A percentile compares a stretch with the other conserved stretches of the same genome.
phyloP scores from a whole-genome alignment of 2,797 vertebrate species.

The Fringilla coelebs region DNA sequence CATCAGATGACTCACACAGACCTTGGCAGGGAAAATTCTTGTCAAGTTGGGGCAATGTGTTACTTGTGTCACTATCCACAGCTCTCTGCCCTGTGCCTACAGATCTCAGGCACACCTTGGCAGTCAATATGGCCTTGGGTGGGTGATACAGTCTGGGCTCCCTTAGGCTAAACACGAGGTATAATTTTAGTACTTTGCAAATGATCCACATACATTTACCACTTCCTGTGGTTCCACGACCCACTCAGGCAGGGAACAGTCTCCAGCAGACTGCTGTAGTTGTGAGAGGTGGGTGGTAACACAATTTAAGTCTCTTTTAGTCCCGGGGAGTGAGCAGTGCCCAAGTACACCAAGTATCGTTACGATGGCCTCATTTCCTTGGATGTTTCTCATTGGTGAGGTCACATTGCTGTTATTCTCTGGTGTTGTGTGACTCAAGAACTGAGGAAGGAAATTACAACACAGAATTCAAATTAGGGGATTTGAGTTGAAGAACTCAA shows the following conservation, averaged over 20 bases:
- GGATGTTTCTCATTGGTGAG: neutral
- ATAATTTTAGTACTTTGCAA: neutral
- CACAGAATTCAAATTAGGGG: neutral
- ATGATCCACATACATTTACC: neutral
- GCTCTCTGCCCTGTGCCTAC: neutral
- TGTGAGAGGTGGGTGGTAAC: neutral
- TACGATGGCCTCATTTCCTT: neutral
- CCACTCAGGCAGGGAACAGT: neutral
- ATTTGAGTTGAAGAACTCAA: slow-evolving; percentile 12
- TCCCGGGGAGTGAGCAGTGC: neutral
- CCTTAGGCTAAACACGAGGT: neutral
- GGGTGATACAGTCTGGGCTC: neutral
- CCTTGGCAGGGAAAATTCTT: neutral
- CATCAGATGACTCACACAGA: neutral
- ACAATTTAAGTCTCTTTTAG: neutral
- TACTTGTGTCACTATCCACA: neutral
- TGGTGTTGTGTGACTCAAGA: neutral
- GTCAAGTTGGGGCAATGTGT: neutral
- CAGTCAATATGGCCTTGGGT: neutral
- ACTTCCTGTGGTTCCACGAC: neutral
- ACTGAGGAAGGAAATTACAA: slow-evolving; percentile 34
- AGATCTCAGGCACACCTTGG: neutral
- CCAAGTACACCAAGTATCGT: neutral
- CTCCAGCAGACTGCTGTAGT: neutral
- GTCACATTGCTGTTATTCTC: neutral